Base-by-base conservation (phyloP, 2,888 invertebrate genomes). In the Melanargia galathea region DNA sequence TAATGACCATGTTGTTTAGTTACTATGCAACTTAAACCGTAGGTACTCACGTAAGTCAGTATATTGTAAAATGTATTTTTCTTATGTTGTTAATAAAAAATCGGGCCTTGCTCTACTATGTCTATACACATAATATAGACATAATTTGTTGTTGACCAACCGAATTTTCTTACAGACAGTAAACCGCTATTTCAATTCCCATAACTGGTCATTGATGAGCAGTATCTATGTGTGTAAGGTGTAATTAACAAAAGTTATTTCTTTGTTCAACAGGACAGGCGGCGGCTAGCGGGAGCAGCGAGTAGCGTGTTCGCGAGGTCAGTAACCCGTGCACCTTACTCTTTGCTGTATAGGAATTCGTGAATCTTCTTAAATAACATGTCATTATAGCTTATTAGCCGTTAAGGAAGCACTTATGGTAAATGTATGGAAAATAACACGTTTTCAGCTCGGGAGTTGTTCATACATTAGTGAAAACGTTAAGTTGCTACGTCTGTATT, bases 341-440 rank as follows among this genome's bases (percentile, higher is more conserved):
- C 76, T 75, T 80, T 76, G 75, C 78, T 81, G 85, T 88, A 75
- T 88, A 75, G 86, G 83, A 86, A 86, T 90, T 89, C 83, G 86
- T 87, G 86, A 86, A 89, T 87, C 86, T 84, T 84, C 56, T 33
- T 83, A 84, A 80, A 89, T 86, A 88, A 86, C 84, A 85, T 82
- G 80, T 87, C 84, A 89, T 90, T 89, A 87, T 83, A 76, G 84
- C 84, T 86, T 86, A 90, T 88, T 90, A 88, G 83, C 79, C 77
- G 79, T 81, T 80, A 84, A 87, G 87, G 86, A 87, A 86, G 83
- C 86, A 86, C 86, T 88, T 87, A 86, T 76, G 81, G 82, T 83
- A 82, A 87, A 86, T 83, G 85, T 84, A 83, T 77, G 79, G 83
- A 82, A 84, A 88, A 87, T 86, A 87, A 85, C 80, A 84, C 79